These are phyloP conservation scores for Crematogaster levior DNA, from an alignment of 2,888 invertebrate species.

Conservation along the genomic window DNA sequence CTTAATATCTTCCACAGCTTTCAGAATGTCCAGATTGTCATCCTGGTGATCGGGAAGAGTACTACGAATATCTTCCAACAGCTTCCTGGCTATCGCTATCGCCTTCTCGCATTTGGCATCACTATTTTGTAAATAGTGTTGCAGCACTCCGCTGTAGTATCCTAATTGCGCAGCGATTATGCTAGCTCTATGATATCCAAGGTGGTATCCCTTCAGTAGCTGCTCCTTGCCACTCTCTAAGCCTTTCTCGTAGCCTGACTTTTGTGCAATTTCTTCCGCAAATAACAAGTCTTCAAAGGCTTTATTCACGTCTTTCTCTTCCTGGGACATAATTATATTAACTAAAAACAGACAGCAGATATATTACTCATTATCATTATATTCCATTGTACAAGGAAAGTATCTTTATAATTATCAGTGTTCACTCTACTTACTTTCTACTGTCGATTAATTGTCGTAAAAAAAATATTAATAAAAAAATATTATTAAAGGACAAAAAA, in stretches of 20 bases:
- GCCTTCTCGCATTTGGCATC: slow-evolving; percentile 86
- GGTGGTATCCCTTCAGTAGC: slow-evolving; percentile 89
- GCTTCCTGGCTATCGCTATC: slow-evolving; percentile 86
- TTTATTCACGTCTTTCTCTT: slow-evolving; percentile 89
- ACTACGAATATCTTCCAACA: slow-evolving; percentile 87
- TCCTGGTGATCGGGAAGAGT: slow-evolving; percentile 89
- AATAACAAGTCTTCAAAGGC: slow-evolving; percentile 90
- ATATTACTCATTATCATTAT: not conserved
- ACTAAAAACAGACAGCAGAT: slow-evolving; percentile 49
- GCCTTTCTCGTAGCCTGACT: slow-evolving; percentile 90
- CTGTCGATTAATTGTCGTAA: not conserved
- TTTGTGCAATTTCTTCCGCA: slow-evolving; percentile 89
- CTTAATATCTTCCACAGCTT: slow-evolving; percentile 88
- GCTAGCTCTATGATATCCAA: slow-evolving; percentile 92
- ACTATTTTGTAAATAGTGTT: slow-evolving; percentile 85
- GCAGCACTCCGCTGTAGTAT: slow-evolving; percentile 89
- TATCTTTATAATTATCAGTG: too few relatives aligned
- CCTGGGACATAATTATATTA: slow-evolving; percentile 50
- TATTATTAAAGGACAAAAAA: slow-evolving; percentile 3
- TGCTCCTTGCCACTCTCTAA: slow-evolving; percentile 88
- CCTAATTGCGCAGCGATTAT: slow-evolving; percentile 93
- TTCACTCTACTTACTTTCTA: not conserved
- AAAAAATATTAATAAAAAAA: too few relatives aligned
- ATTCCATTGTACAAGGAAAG: not conserved
- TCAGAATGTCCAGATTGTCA: slow-evolving; percentile 89